Evolutionary conservation across 64 coral and sea anemone species (phyloP).

Genomic region (Anthopleura sola): DNA sequence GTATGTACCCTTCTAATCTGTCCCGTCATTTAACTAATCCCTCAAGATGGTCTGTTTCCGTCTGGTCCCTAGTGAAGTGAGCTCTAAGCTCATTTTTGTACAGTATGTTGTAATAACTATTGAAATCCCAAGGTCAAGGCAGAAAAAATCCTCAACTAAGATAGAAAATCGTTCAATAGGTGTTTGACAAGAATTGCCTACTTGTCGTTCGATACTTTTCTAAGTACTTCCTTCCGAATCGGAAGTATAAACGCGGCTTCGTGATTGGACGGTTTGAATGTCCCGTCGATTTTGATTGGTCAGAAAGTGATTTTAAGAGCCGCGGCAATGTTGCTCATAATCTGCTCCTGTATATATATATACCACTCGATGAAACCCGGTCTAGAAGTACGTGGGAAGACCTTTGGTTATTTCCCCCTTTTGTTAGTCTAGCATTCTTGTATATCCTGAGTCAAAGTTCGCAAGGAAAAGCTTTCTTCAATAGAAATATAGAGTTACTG

Average conservation of each 20-base stretch:
- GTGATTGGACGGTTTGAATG: neutral
- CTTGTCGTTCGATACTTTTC: neutral
- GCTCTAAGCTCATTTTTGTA: no score
- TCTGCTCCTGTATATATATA: neutral
- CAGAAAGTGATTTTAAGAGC: neutral
- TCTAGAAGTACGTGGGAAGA: neutral
- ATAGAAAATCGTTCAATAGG: neutral
- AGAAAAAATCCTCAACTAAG: no score
- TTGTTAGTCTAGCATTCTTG: neutral
- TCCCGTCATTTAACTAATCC: no score
- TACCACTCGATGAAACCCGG: no score
- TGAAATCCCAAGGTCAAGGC: no score
- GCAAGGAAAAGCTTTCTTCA: neutral
- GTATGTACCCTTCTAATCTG: no score
- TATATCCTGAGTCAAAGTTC: neutral
- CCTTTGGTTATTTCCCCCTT: neutral
- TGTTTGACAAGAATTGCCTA: neutral
- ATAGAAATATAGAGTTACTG: no score
- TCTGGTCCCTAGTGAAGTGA: no score
- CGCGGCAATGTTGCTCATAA: no score
- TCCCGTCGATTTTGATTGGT: neutral
- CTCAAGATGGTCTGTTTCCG: no score
- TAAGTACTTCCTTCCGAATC: neutral
- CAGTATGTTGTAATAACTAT: no score
- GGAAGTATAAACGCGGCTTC: neutral